Evolutionary conservation across 1,140 invertebrate genomes (phyloP).

Genomic region (Latrodectus geometricus): DNA sequence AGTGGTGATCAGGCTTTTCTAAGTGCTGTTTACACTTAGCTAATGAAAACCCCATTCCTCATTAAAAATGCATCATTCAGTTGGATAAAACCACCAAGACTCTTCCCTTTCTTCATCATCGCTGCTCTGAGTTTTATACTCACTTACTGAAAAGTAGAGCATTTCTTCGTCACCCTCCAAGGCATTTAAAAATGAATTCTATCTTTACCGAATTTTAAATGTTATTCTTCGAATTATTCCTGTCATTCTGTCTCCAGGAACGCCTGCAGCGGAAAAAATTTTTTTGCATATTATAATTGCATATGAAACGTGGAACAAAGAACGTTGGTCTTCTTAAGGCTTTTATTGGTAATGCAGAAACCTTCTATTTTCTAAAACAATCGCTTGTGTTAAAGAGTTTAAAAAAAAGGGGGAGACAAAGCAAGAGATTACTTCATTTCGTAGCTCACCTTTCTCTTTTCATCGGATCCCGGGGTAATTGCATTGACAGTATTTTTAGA

Average conservation of each 20-base stretch:
- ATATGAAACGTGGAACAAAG: slow-evolving; percentile 36
- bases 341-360: not conserved
- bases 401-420: not conserved
- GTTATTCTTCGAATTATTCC: slow-evolving; percentile 41
- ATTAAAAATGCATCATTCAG: slow-evolving; percentile 53
- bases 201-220: slow-evolving; percentile 44
- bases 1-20: slow-evolving; percentile 32
- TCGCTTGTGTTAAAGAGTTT: not conserved
- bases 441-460: slow-evolving; percentile 19
- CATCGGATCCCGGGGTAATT: slow-evolving; percentile 14
- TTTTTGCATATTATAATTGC: slow-evolving; percentile 42
- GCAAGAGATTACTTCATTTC: slow-evolving; percentile 11
- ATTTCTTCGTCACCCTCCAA: slow-evolving; percentile 18
- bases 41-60: slow-evolving; percentile 38
- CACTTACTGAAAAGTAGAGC: not conserved
- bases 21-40: slow-evolving; percentile 55
- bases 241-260: not conserved
- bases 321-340: not conserved
- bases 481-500: slow-evolving; percentile 27
- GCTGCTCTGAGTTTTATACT: not conserved
- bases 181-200: slow-evolving; percentile 56
- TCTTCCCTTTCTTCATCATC: not conserved
- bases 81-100: slow-evolving; percentile 40
- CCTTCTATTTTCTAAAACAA: not conserved
- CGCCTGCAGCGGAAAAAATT: slow-evolving; percentile 31